Conservation (phyloP, 2,797 vertebrate genomes). For the Takifugu rubripes region DNA sequence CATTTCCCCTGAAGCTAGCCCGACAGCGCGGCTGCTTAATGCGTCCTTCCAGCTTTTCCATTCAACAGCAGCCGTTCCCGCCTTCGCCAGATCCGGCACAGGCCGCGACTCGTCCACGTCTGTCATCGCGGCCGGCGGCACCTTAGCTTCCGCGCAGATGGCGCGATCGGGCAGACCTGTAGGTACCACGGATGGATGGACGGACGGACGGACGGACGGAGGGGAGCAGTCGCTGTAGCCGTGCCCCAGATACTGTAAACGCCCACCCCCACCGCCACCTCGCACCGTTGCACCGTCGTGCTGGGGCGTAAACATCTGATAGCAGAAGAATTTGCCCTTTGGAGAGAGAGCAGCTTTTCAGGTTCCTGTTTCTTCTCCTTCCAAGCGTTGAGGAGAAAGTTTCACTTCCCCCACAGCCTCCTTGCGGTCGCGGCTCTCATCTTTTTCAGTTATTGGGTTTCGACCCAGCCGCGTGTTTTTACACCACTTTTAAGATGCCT, state of each 20-base stretch:
- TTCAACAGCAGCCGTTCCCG: slow-evolving; percentile 5
- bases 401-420: slow-evolving; percentile 45
- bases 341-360: slow-evolving; percentile 32
- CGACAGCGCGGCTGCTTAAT: slow-evolving; percentile 1
- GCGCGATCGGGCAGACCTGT: slow-evolving; percentile 24
- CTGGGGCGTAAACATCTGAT: slow-evolving; percentile 68
- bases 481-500: not conserved
- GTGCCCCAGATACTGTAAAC: slow-evolving; percentile 25
- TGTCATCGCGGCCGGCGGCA: not conserved
- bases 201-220: slow-evolving; percentile 16
- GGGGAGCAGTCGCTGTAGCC: slow-evolving; percentile 38
- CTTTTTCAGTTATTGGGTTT: no score
- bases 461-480: no score
- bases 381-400: slow-evolving; percentile 37
- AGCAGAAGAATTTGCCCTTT: slow-evolving; percentile 67
- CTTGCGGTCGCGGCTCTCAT: no score
- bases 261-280: not conserved
- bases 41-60: slow-evolving; percentile 1
- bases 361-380: slow-evolving; percentile 49
- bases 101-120: slow-evolving; percentile 22
- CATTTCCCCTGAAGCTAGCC: slow-evolving; percentile 8
- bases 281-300: slow-evolving; percentile 28
- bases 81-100: slow-evolving; percentile 8
- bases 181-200: slow-evolving; percentile 11
- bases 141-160: slow-evolving; percentile 22